Evolutionary conservation across 2,113 vertebrate genomes (phyloP), one percentile per base, ranked within the genome.

Genomic region (Apteryx owenii): DNA sequence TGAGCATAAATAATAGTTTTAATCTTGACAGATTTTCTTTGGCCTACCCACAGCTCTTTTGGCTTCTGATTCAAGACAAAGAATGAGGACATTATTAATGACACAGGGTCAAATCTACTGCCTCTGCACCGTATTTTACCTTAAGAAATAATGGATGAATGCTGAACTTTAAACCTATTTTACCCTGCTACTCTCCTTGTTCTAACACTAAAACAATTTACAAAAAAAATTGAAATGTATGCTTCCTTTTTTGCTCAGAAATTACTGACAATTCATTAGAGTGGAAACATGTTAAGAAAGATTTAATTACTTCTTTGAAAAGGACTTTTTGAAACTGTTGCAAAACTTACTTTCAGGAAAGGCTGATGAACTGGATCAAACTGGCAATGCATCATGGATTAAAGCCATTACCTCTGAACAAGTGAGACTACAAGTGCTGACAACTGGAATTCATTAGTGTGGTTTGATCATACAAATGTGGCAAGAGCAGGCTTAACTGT

Each of bases 331-430:
- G 31, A 85, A 85, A 48, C 53, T 62, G 46, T 93, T 82, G 85
- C 87, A 94, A 89, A 93, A 91, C 28, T 54, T 25, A 14, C 26
- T 92, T 40, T 84, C 72, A 66, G 58, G 66, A 62, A 28, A 81
- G 10, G 82, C 12, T 81, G 68, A 92, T 85, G 69, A 93, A 94
- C 76, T 90, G 61, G 77, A 92, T 93, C 36, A 70, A 58, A 29
- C 12, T 50, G 28, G 26, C 62, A 88, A 58, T 5, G 16, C 14
- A 11, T 54, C 42, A 60, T 1, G 76, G 40, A 88, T 81, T 73
- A 78, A 85, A 84, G 38, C 77, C 89, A 71, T 38, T n/a, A 40
- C 33, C 71, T 72, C 71, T 68, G 40, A 90, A 80, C 36, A 76
- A 60, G 64, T 19, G 40, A 66, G 29, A 53, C 48, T 69, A 44